These are phyloP conservation scores for Galagoides demidoff DNA, from an alignment of 2,797 vertebrate genomes.

Conservation along the genomic window DNA sequence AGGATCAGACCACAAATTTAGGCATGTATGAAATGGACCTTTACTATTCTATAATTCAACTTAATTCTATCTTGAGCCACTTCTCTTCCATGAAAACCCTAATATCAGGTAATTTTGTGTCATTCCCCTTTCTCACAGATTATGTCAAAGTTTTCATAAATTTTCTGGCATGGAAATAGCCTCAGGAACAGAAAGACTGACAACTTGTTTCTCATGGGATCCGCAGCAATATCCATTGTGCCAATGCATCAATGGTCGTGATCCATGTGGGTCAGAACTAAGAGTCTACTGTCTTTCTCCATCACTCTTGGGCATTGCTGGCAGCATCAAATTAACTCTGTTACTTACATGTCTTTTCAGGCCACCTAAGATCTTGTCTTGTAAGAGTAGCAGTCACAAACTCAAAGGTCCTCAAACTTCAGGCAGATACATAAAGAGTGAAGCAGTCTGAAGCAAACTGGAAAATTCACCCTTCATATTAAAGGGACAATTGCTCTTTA, in stretches of 20 bases:
- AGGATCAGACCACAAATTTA: background rate
- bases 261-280: background rate
- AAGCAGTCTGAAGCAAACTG: background rate
- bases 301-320: background rate
- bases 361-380: background rate
- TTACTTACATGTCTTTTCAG: slow-evolving; percentile 5
- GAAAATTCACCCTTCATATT: background rate
- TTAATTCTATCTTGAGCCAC: slow-evolving; percentile 11
- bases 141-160: slow-evolving; percentile 24
- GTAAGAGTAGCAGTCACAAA: slow-evolving; percentile 26
- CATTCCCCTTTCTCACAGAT: slow-evolving; percentile 8
- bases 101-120: slow-evolving; percentile 20
- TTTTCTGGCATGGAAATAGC: background rate
- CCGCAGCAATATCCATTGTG: slow-evolving; percentile 30
- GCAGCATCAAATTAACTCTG: slow-evolving; percentile 35
- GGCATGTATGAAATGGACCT: slow-evolving; percentile 18
- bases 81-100: background rate
- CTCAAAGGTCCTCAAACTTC: slow-evolving; percentile 5
- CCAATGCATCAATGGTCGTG: slow-evolving; percentile 8
- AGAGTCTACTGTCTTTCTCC: background rate
- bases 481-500: background rate
- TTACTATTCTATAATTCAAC: slow-evolving; percentile 51
- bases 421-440: background rate
- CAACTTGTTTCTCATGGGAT: background rate
- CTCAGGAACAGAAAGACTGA: background rate